Conservation (phyloP, 2,113 vertebrate species). For the Elephas maximus region DNA sequence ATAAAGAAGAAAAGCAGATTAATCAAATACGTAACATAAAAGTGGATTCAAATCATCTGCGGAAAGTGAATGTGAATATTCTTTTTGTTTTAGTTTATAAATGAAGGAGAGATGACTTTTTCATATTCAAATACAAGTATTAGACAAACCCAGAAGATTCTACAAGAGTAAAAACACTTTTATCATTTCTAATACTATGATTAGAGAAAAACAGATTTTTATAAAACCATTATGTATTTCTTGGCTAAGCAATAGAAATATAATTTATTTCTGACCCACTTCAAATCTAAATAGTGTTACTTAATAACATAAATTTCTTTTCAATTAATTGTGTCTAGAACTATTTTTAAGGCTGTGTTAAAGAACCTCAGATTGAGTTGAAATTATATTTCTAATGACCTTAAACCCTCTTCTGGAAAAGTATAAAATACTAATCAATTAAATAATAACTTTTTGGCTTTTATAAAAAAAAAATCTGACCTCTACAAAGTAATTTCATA, state of each 20-base stretch:
- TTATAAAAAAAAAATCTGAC: constrained; percentile 18
- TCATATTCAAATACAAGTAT: constrained; percentile 22
- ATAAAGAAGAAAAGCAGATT: constrained; percentile 21
- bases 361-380: not conserved
- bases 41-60: constrained; percentile 2
- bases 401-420: constrained; percentile 30
- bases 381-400: constrained; percentile 46
- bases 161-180: not conserved
- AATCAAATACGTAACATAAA: not conserved
- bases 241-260: constrained; percentile 39
- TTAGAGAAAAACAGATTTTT: constrained; percentile 31
- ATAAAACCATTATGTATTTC: constrained; percentile 32
- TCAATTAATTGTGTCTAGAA: constrained; percentile 49
- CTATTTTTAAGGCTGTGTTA: constrained; percentile 35
- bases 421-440: not conserved
- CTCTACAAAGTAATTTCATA: constrained; percentile 24
- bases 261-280: constrained; percentile 33
- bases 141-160: constrained; percentile 2
- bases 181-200: constrained; percentile 3
- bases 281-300: constrained; percentile 4
- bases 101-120: not conserved
- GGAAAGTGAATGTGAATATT: constrained; percentile 14
- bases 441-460: not conserved
- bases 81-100: not conserved
- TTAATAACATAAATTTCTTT: constrained; percentile 48